Conservation (phyloP, 2,888 invertebrate species). For the Meloe dianella region DNA sequence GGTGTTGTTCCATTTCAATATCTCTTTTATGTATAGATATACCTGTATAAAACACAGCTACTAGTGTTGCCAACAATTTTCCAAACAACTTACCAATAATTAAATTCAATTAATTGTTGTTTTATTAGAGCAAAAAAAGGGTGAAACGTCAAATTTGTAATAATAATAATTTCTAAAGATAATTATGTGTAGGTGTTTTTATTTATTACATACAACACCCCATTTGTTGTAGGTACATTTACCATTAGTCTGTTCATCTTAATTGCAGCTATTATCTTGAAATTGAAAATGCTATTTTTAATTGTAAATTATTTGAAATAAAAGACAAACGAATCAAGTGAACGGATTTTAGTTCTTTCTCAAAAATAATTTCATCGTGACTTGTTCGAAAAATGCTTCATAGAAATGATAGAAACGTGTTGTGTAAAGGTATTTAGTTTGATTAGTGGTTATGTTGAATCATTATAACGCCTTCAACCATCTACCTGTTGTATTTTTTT, state of each 20-base stretch:
- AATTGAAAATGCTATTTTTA: too few species aligned
- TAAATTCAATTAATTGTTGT: background rate
- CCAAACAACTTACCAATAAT: background rate
- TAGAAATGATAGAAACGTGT: background rate
- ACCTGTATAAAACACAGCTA: background rate
- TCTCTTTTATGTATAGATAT: background rate
- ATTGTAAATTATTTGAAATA: too few species aligned
- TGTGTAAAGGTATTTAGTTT: slow-evolving; percentile 36
- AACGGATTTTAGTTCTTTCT: background rate
- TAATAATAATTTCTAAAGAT: background rate
- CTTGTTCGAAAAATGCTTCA: background rate
- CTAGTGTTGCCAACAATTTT: background rate
- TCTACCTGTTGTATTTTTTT: too few species aligned
- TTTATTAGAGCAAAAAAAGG: background rate
- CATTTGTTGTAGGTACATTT: background rate
- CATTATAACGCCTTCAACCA: slow-evolving; percentile 37
- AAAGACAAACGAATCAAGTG: background rate
- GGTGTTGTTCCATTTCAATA: background rate
- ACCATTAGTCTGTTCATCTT: background rate
- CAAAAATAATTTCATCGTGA: background rate
- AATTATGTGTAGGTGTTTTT: background rate
- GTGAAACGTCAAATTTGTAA: background rate
- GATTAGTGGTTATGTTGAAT: slow-evolving; percentile 39
- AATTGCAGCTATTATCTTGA: background rate
- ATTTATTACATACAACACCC: too few species aligned